Percentiles rank a stretch among this genome's conserved stretches.
Conservation (phyloP, 2,113 vertebrate genomes). For the Aleadryas rufinucha region DNA sequence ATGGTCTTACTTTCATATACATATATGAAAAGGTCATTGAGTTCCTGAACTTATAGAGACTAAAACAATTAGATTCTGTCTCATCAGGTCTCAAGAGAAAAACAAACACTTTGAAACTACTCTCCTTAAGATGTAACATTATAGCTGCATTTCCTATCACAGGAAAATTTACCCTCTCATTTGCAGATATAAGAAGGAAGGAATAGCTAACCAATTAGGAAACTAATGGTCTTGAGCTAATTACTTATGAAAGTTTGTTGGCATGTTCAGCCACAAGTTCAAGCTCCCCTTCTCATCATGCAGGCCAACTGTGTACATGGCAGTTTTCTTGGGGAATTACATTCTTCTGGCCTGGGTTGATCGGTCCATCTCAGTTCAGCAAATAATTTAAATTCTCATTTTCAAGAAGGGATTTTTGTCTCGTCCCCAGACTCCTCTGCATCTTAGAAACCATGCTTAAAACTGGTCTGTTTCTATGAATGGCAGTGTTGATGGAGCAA, state of each 20-base stretch:
- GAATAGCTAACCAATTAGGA: not conserved
- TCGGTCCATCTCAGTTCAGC: not conserved
- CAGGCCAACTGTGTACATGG: rapidly evolving
- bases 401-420: not conserved
- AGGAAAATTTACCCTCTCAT: not conserved
- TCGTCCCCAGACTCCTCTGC: not conserved
- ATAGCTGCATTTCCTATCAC: not conserved
- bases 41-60: not conserved
- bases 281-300: not conserved
- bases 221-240: not conserved
- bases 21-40: not conserved
- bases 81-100: not conserved
- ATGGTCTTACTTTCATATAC: not conserved
- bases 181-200: not conserved
- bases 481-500: not conserved
- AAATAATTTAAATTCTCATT: not conserved
- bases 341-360: not conserved
- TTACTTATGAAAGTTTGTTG: not conserved
- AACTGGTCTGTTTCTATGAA: not conserved
- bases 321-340: not conserved
- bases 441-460: not conserved
- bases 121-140: not conserved
- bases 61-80: not conserved
- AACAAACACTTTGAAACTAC: not conserved
- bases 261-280: not conserved